Evolutionary conservation across 2,888 invertebrate genomes (phyloP), one percentile per base, ranked within the genome.

Genomic region (Kuschelorhynchus macadamiae): DNA sequence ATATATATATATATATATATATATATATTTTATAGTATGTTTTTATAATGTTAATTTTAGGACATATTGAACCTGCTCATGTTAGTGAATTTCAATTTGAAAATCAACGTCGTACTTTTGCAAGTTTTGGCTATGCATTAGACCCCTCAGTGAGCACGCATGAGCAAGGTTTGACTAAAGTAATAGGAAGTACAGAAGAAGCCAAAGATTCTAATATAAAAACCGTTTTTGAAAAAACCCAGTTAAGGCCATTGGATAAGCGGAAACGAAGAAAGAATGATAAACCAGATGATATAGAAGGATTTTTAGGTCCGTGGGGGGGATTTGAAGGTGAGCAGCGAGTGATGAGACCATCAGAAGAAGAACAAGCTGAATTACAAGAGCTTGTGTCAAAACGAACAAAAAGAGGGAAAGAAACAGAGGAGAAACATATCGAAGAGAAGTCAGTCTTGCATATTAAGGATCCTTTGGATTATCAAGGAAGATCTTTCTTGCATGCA

Each of bases 71-170:
- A 80, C 91, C 92, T 71, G 97, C 98, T 0, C 96, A 98, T 82
- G 91, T 99, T 52, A 98, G 94, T 84, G 94, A 95, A 76, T 99
- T 99, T 83, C 95, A 97, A 78, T 98, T 98, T 88, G 98, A 98
- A 83, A 96, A 95, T 81, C 97, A 98, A 81, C 87, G 98, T 63
- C 85, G 96, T 77, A 98, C 97, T 14, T 98, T 98, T 82, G 90
- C 92, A 33, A 97, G 96, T 80, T 97, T 93, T 80, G 97, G 97
- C 1, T 97, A 95, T 85, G 98, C 98, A 0, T 82, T 97, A 69
- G 98, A 98, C 85, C 98, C 98, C 0, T 93, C 96, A 0, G 91
- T 94, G 0, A 93, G 92, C 75, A 85, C 81, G 36, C 81, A 79
- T 32, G 79, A 79, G 1, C 83, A 73, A 16, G 71, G 74, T 2